Base-by-base conservation (phyloP, 2,888 invertebrate species). In the Lissonota sp. region DNA sequence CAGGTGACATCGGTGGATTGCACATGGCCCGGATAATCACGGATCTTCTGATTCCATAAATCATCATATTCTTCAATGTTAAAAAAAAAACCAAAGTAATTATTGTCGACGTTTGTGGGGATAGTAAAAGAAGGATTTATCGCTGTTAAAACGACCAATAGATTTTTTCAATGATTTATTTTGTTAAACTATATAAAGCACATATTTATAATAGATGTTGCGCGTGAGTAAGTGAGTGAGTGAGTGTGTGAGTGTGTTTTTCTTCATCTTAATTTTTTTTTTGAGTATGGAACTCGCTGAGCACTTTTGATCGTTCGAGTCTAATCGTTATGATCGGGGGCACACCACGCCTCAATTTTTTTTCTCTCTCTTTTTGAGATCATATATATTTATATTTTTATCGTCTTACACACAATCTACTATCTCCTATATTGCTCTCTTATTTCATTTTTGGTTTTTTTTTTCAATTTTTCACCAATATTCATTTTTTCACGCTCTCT, bases 181-280 rank as follows among this genome's bases (percentile, higher is more conserved):
- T 88, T 87, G 86, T 88, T 88, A 88, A 88, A 89, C 88, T 89
- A 88, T 89, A 89, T 88, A 89, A 89, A 89, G 89, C 89, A 88
- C 87, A 89, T 87, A 87, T 88, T 88, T 85, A 86, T 88, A 88
- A 87, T 87, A 87, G 87, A 88, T 87, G 87, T 87, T 86, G 86
- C 86, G 86, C 86, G 87, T 83, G 81, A 84, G 86, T 85, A 82
- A 88, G 87, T 89, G 86, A 86, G 84, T 85, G 85, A 84, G 86
- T 87, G 86, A 84, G 84, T 87, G 82, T 85, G 83, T 85, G 80
- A 83, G 77, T 85, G 83, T 86, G 83, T 79, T 84, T 63, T 46
- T 70, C 39, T 67, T 44, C 64, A 57, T 46, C 64, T 67, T 67
- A 37, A 39, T 62, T 69, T 53, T 53, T 12, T 53, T 63, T 55